Evolutionary conservation across 2,888 invertebrate species (phyloP).

Genomic region (Notodromas monacha): DNA sequence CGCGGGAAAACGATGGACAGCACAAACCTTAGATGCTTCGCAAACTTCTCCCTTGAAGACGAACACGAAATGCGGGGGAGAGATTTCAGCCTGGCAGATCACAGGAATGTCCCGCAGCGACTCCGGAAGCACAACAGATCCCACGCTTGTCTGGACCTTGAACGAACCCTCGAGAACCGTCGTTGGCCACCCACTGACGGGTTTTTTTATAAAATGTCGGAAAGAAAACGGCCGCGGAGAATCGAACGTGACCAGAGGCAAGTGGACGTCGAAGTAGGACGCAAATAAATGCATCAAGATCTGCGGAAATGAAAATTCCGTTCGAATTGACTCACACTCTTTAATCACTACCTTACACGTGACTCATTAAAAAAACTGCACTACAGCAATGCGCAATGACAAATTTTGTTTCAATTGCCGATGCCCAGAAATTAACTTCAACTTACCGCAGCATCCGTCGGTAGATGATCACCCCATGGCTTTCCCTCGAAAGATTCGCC

Average conservation of each 20-base stretch:
- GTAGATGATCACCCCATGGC: conserved; percentile 44
- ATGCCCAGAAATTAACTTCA: too few species aligned
- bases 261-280: conserved; percentile 49
- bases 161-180: too few species aligned
- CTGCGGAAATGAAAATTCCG: conserved; percentile 16
- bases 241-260: too few species aligned
- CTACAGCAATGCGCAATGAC: too few species aligned
- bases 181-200: too few species aligned
- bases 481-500: conserved; percentile 37
- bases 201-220: conserved; percentile 16
- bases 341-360: too few species aligned
- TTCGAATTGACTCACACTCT: not conserved
- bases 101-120: conserved; percentile 21
- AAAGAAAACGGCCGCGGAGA: conserved; percentile 18
- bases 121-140: too few species aligned
- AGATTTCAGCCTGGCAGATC: conserved; percentile 26
- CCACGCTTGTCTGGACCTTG: too few species aligned
- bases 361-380: too few species aligned
- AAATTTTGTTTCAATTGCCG: too few species aligned
- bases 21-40: conserved; percentile 34
- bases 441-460: conserved; percentile 46
- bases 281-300: conserved; percentile 51
- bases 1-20: too few species aligned
- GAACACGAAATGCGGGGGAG: conserved; percentile 37
- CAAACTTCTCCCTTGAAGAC: conserved; percentile 28